These are phyloP conservation scores for Sesamia nonagrioides DNA, from an alignment of 1,140 invertebrate species.

Conservation along the genomic window DNA sequence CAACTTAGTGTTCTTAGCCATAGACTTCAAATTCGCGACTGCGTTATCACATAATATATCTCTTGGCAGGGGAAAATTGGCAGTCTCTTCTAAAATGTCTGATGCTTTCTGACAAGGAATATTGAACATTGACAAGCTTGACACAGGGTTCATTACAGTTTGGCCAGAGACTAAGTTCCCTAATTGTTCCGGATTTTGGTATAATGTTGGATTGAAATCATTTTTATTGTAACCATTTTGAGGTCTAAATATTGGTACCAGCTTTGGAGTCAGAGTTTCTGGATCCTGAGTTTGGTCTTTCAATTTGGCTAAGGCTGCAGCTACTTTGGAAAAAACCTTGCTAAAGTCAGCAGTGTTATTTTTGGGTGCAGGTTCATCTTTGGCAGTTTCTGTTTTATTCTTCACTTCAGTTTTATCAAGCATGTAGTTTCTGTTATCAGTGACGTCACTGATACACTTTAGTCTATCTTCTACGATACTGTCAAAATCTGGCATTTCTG, in stretches of 20 bases:
- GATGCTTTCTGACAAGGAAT: constrained; percentile 58
- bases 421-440: neutral
- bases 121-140: constrained; percentile 32
- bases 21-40: constrained; percentile 34
- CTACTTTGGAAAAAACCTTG: constrained; percentile 33
- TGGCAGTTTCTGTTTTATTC: neutral
- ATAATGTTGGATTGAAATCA: neutral
- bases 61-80: constrained; percentile 13
- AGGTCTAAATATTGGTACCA: constrained; percentile 48
- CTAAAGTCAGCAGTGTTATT: constrained; percentile 34
- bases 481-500: neutral
- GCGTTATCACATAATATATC: constrained; percentile 12
- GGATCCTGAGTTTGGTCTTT: constrained; percentile 35
- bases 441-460: neutral
- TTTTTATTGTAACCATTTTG: constrained; percentile 8
- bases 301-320: constrained; percentile 45
- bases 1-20: constrained; percentile 27
- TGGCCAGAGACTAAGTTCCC: neutral
- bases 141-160: constrained; percentile 15
- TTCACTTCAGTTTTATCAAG: neutral
- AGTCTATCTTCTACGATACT: constrained; percentile 24
- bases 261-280: constrained; percentile 31
- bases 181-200: constrained; percentile 1
- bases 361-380: neutral
- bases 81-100: constrained; percentile 52